phyloP scores from a whole-genome alignment of 2,113 vertebrate genomes.

The Todiramphus saurophagus region DNA sequence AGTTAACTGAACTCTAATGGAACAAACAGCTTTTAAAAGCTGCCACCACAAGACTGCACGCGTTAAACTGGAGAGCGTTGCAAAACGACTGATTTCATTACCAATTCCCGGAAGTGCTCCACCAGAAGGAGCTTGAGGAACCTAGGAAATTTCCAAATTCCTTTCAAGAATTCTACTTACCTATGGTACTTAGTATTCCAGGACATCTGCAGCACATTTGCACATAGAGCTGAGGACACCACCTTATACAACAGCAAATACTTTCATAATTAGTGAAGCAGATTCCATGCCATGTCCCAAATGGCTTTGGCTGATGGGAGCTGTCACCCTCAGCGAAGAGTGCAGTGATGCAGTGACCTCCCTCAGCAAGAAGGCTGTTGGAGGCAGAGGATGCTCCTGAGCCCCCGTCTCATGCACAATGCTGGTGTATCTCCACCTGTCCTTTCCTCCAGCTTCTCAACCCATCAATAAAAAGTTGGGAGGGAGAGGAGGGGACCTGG shows the following conservation, averaged over 20 bases:
- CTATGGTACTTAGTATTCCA: not conserved
- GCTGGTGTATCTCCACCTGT: not conserved
- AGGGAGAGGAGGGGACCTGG: not conserved
- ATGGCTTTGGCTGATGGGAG: not conserved
- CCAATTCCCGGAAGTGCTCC: not conserved
- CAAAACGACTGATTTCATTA: not conserved
- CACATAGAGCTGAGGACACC: not conserved
- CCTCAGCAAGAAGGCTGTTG: not conserved
- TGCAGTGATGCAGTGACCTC: accelerated
- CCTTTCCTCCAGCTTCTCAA: not conserved
- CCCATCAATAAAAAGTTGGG: not conserved
- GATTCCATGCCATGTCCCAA: not conserved
- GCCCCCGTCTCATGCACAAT: not conserved
- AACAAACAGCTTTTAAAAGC: constrained; percentile 30
- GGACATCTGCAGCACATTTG: accelerated
- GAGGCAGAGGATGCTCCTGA: not conserved
- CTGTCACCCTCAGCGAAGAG: not conserved
- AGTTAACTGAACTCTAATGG: constrained; percentile 43
- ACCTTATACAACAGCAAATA: not conserved
- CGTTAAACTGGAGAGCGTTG: not conserved
- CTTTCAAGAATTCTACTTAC: not conserved
- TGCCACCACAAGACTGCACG: not conserved
- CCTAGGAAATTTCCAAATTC: not conserved
- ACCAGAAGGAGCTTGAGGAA: not conserved
- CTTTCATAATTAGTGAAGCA: not conserved